Evolutionary conservation across 2,113 vertebrate species (phyloP).

Genomic region (Coregonus clupeaformis): DNA sequence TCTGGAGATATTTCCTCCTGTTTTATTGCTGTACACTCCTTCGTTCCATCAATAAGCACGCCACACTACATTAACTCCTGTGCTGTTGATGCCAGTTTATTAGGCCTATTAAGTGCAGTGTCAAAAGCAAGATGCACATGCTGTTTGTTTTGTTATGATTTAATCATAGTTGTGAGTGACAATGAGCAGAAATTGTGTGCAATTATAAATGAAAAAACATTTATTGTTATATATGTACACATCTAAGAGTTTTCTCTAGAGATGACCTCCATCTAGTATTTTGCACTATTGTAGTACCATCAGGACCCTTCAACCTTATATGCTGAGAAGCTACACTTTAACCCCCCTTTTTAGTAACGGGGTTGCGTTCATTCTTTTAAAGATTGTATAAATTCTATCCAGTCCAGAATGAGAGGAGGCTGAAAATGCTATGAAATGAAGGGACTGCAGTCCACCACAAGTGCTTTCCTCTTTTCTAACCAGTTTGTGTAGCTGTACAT

Average conservation of each 20-base stretch:
- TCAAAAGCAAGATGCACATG: not conserved
- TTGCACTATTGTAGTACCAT: slow-evolving; percentile 60
- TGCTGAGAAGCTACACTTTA: slow-evolving; percentile 31
- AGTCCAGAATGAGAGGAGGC: not conserved
- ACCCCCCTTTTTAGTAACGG: not conserved
- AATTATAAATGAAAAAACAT: not conserved
- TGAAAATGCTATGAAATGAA: not conserved
- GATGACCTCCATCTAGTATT: slow-evolving; percentile 29
- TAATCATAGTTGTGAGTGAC: not conserved
- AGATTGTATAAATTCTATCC: slow-evolving; percentile 13
- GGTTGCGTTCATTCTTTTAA: not conserved
- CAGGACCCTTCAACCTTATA: slow-evolving; percentile 12
- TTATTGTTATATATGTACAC: slow-evolving; percentile 11
- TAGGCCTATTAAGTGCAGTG: too few species aligned
- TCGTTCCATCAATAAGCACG: not conserved
- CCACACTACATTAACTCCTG: not conserved
- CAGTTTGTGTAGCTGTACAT: not conserved
- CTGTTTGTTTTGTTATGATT: not conserved
- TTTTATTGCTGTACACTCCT: not conserved
- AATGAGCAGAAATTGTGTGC: slow-evolving; percentile 17
- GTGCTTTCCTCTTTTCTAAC: slow-evolving; percentile 25
- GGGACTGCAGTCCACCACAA: slow-evolving; percentile 8
- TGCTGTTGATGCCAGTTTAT: not conserved
- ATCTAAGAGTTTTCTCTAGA: not conserved
- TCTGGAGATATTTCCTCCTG: not conserved